Evolutionary conservation across 2,888 invertebrate species (phyloP).

Genomic region (Volucella zonaria): DNA sequence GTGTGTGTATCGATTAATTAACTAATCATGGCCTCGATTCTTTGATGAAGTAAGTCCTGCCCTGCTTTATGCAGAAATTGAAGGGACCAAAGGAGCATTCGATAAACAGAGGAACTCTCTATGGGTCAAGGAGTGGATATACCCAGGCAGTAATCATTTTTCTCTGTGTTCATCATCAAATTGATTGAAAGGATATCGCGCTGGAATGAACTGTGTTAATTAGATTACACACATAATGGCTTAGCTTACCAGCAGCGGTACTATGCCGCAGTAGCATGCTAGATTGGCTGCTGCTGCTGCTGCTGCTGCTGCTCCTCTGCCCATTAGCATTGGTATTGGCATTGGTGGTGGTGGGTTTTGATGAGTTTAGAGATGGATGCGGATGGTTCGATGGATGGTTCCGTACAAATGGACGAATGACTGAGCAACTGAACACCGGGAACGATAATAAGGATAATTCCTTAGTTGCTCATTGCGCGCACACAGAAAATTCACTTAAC

Average conservation of each 20-base stretch:
- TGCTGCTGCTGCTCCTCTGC: too few relatives aligned
- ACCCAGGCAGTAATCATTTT: slow-evolving; percentile 59
- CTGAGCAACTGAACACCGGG: slow-evolving; percentile 68
- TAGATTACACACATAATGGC: slow-evolving; percentile 71
- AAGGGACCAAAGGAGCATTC: background rate
- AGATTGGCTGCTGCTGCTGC: too few relatives aligned
- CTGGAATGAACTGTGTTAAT: slow-evolving; percentile 74
- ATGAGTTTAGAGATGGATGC: background rate
- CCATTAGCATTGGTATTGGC: background rate
- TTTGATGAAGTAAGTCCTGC: slow-evolving; percentile 63
- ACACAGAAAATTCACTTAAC: slow-evolving; percentile 65
- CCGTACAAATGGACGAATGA: slow-evolving; percentile 31
- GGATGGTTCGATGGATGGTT: slow-evolving; percentile 34
- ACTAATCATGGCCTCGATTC: slow-evolving; percentile 70
- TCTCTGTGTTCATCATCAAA: slow-evolving; percentile 72
- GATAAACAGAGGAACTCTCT: slow-evolving; percentile 18
- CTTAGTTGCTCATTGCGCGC: slow-evolving; percentile 73
- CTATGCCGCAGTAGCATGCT: too few relatives aligned
- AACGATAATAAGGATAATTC: slow-evolving; percentile 73
- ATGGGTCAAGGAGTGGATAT: slow-evolving; percentile 64
- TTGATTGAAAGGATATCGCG: slow-evolving; percentile 73
- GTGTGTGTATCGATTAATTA: slow-evolving; percentile 62
- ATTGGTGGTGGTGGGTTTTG: slow-evolving; percentile 19
- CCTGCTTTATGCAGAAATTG: background rate
- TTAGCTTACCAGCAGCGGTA: background rate